Evolutionary conservation across 2,797 vertebrate species (phyloP).

Genomic region (Melanotaenia boesemani): DNA sequence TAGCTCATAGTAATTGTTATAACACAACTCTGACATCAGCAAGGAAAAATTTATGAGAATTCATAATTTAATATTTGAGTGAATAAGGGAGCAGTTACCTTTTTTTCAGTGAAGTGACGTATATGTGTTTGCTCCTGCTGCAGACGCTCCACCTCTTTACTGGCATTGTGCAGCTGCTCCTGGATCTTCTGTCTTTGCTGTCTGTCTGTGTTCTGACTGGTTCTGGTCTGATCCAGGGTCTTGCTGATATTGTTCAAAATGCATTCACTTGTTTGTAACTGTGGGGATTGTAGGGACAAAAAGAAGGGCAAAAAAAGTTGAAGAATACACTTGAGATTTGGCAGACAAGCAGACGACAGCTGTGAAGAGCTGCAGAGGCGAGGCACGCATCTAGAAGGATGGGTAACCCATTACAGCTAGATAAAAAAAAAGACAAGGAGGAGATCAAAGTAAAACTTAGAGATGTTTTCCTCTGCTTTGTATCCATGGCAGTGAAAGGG

Average conservation of each 20-base stretch:
- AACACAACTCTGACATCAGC: neutral
- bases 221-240: slow-evolving; percentile 47
- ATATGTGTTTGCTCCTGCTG: slow-evolving; percentile 35
- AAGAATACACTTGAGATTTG: slow-evolving; percentile 13
- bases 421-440: slow-evolving; percentile 15
- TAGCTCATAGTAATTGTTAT: neutral
- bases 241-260: slow-evolving; percentile 32
- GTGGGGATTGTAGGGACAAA: slow-evolving; percentile 27
- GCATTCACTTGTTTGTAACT: slow-evolving; percentile 49
- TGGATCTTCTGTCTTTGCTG: slow-evolving; percentile 50
- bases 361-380: slow-evolving; percentile 15
- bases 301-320: slow-evolving; percentile 3
- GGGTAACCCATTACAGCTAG: slow-evolving; percentile 23
- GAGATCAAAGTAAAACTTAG: slow-evolving; percentile 52
- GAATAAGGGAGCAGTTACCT: slow-evolving; percentile 58
- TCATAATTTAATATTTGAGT: slow-evolving; percentile 21
- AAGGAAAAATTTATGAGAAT: slow-evolving; percentile 8
- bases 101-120: slow-evolving; percentile 40
- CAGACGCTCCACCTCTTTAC: slow-evolving; percentile 49
- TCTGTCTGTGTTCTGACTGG: slow-evolving; percentile 29
- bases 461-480: slow-evolving; percentile 46
- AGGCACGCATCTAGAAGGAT: slow-evolving; percentile 24
- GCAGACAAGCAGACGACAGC: slow-evolving; percentile 9
- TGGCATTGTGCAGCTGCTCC: slow-evolving; percentile 45
- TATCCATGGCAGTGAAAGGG: slow-evolving; percentile 70